A percentile compares a stretch with the other conserved stretches of the same genome.
These are phyloP conservation scores for Druceiella hillmani DNA, from an alignment of 2,888 invertebrate species.

Conservation along the genomic window DNA sequence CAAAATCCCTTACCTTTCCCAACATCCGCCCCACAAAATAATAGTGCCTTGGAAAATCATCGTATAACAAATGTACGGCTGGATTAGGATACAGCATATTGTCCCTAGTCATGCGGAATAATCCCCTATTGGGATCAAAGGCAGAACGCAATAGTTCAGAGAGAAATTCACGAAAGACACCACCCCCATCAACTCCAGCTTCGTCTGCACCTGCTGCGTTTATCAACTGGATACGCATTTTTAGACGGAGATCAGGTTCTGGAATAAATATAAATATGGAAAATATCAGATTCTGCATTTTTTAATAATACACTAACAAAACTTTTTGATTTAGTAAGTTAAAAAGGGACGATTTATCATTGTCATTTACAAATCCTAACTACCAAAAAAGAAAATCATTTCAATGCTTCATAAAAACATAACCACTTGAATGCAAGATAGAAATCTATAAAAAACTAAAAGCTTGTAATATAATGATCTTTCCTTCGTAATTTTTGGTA, in stretches of 20 bases:
- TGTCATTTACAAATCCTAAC: too few relatives aligned
- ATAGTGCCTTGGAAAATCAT: constrained; percentile 85
- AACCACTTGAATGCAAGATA: too few relatives aligned
- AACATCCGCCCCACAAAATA: constrained; percentile 91
- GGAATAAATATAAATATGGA: constrained; percentile 21
- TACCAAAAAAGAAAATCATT: too few relatives aligned
- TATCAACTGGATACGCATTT: constrained; percentile 83
- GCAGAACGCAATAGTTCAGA: constrained; percentile 84
- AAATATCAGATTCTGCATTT: background rate
- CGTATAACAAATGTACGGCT: constrained; percentile 77
- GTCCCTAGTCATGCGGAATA: constrained; percentile 84
- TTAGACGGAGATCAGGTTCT: constrained; percentile 83
- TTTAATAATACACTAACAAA: too few relatives aligned
- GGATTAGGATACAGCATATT: constrained; percentile 96
- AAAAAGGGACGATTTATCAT: too few relatives aligned
- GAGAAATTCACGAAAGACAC: constrained; percentile 92
- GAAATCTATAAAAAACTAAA: too few relatives aligned
- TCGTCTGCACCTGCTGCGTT: constrained; percentile 90
- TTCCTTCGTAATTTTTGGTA: too few relatives aligned
- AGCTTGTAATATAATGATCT: too few relatives aligned
- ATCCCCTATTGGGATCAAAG: constrained; percentile 94
- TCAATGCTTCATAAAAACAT: too few relatives aligned
- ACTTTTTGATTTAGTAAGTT: too few relatives aligned
- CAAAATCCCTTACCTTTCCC: constrained; percentile 66
- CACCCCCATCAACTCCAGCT: constrained; percentile 97